Base-by-base conservation (phyloP, 2,888 invertebrate genomes). In the Lacanobia oleracea region DNA sequence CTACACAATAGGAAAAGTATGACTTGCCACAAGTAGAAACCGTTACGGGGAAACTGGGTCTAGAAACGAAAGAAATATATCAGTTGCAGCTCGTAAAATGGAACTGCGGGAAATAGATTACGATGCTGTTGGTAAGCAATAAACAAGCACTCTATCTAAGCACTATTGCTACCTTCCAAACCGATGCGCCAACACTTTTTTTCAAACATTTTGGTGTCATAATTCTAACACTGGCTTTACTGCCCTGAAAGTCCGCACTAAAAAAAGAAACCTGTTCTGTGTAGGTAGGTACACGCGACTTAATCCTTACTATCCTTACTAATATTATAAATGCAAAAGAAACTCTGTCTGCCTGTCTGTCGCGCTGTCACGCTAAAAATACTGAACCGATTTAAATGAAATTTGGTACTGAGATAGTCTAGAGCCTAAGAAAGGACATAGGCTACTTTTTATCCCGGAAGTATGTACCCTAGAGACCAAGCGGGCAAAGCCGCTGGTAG, bases 61-160 rank as follows among this genome's bases (percentile, higher is more conserved):
- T 61, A 27, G 27, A 60, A 63, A 53, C 63, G 9, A 56, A 69
- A 65, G 33, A 65, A 37, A 63, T 66, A 66, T 63, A 59, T 48
- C 80, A 62, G 61, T 59, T 54, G 75, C 66, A 67, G 63, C 14
- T 79, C 70, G 69, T 79, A 79, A 79, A 79, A 67, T 37, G 21
- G 63, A 79, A 72, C 67, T 53, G 64, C 50, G 45, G 48, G 59
- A 60, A 51, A 70, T 74, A 69, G 59, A 75, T 79, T 70, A 70
- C 61, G 64, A 56, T 57, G 18, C 33, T 21, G n/a, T 63, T 51
- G 37, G 66, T 51, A 63, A 66, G 54, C 67, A n/a, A 66, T 79
- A 79, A 79, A 79, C 66, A 56, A 60, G 50, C 80, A 79, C 75
- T 75, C 69, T 67, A 59, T 54, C 37, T 51, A 67, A 74, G 53